A percentile compares a stretch with the other conserved stretches of the same genome.
phyloP scores from a whole-genome alignment of 2,888 invertebrate species.

The Drosophila antonietae region DNA sequence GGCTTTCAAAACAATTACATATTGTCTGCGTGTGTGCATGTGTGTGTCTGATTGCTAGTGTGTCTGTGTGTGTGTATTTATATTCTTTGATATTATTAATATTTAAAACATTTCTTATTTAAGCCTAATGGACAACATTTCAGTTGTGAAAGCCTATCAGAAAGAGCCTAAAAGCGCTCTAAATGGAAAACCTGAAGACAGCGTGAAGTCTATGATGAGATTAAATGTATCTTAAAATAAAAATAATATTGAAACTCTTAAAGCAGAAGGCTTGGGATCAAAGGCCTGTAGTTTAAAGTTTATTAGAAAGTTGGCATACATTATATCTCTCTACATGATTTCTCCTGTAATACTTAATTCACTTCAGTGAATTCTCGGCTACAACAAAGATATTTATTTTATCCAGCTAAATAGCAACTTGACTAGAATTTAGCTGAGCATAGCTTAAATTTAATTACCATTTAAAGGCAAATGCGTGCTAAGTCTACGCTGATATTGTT shows the following conservation, averaged over 20 bases:
- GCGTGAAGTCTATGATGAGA: not conserved
- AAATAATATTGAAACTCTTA: no score
- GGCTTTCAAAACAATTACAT: conserved; percentile 79
- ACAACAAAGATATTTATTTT: not conserved
- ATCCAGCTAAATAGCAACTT: conserved; percentile 18
- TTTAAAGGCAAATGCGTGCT: conserved; percentile 15
- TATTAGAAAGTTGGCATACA: no score
- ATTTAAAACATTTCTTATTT: conserved; percentile 54
- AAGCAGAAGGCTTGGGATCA: no score
- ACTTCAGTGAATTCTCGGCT: no score
- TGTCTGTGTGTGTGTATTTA: conserved; percentile 33
- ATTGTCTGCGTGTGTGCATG: conserved; percentile 29
- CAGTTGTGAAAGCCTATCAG: conserved; percentile 1
- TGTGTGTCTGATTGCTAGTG: conserved; percentile 30
- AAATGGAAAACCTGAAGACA: not conserved
- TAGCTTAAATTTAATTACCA: conserved; percentile 53
- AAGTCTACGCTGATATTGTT: conserved; percentile 29
- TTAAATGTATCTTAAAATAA: no score
- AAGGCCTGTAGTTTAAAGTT: no score
- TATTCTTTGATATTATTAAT: conserved; percentile 65
- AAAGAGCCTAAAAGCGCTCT: not conserved
- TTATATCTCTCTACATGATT: no score
- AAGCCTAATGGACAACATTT: conserved; percentile 24
- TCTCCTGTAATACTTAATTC: no score
- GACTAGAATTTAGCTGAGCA: conserved; percentile 15